Evolutionary conservation across 2,113 vertebrate species (phyloP).

Genomic region (Sterrhoptilus dennistouni): DNA sequence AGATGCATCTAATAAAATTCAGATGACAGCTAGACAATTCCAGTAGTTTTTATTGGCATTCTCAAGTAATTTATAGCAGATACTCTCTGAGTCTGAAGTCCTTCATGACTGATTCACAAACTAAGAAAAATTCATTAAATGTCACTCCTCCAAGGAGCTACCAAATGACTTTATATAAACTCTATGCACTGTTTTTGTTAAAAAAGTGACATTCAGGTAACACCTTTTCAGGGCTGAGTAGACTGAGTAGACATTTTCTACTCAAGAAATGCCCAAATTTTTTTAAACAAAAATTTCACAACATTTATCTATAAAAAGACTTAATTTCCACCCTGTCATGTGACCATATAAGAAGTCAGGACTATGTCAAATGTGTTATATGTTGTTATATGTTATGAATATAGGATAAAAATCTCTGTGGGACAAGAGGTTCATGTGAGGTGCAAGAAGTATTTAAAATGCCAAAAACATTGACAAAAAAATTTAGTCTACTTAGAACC

Average conservation of each 20-base stretch:
- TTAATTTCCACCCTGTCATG: neutral
- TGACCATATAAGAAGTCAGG: neutral
- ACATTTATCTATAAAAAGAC: neutral
- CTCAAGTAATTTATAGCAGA: neutral
- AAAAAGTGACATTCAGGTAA: neutral
- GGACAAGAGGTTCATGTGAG: neutral
- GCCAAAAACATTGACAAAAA: neutral
- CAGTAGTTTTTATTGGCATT: neutral
- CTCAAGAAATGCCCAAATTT: neutral
- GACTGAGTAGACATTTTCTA: neutral
- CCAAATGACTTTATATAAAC: neutral
- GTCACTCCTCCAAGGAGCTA: neutral
- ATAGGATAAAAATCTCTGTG: neutral
- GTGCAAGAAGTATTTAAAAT: neutral
- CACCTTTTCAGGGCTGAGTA: neutral
- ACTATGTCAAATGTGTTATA: neutral
- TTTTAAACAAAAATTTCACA: neutral
- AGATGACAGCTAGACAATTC: neutral
- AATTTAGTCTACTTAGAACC: neutral
- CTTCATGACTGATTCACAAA: neutral
- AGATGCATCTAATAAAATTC: neutral
- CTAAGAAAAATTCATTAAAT: neutral
- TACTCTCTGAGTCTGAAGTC: neutral
- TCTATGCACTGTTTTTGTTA: neutral
- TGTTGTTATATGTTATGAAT: neutral